Conservation (phyloP, 2,888 invertebrate species). For the Machimus rusticus region DNA sequence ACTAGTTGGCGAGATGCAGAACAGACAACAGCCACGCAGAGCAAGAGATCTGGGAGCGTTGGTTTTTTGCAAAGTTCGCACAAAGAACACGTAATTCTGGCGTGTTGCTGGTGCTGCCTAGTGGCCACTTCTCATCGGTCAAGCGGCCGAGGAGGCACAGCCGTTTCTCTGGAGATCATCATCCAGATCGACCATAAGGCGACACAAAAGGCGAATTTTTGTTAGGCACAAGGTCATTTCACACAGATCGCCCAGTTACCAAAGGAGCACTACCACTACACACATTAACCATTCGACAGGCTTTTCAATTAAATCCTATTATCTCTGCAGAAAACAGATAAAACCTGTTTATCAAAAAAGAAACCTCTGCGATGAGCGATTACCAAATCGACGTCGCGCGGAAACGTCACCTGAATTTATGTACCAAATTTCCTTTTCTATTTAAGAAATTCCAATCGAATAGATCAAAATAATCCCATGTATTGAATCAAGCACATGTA, state of each 20-base stretch:
- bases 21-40: neutral
- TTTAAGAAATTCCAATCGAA: neutral
- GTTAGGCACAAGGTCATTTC: neutral
- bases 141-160: neutral
- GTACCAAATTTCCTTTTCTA: neutral
- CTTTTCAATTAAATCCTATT: neutral
- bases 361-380: neutral
- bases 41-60: neutral
- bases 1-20: neutral
- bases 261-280: neutral
- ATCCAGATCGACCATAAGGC: neutral
- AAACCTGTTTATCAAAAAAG: constrained; percentile 33
- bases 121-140: neutral
- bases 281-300: neutral
- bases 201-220: neutral
- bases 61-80: neutral
- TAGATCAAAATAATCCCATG: neutral
- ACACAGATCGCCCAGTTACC: neutral
- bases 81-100: neutral
- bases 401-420: neutral
- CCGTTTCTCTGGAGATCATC: neutral
- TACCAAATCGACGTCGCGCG: neutral
- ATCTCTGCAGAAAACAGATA: constrained; percentile 31
- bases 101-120: neutral
- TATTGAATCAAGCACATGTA: neutral